phyloP scores from a whole-genome alignment of 1,140 invertebrate species.

The Neoseiulus cucumeris region DNA sequence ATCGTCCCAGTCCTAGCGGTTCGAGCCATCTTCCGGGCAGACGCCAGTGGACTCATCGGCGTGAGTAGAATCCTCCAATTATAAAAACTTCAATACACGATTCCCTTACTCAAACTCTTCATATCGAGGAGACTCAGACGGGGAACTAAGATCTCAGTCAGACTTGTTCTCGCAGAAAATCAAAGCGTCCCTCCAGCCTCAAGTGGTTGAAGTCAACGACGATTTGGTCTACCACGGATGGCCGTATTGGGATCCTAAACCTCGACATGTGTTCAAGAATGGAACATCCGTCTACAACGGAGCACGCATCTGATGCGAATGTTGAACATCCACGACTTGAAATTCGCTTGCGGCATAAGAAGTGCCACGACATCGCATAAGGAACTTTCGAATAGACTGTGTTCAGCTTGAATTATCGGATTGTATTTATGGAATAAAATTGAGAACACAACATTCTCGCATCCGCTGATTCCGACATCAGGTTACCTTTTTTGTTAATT shows the following conservation, averaged over 20 bases:
- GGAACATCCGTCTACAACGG: slow-evolving; percentile 2
- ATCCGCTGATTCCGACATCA: no score
- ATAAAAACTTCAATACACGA: neutral
- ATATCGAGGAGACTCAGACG: no score
- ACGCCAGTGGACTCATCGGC: neutral
- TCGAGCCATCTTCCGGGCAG: slow-evolving; percentile 10
- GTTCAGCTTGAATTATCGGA: no score
- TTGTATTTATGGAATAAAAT: no score
- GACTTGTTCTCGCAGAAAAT: no score
- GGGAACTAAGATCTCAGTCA: no score
- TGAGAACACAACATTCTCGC: no score
- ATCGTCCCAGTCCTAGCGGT: slow-evolving; percentile 16
- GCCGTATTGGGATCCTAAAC: slow-evolving; percentile 3
- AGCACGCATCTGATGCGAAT: neutral
- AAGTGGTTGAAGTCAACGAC: slow-evolving; percentile 1
- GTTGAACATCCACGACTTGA: no score
- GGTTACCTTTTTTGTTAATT: no score
- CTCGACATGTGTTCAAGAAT: slow-evolving; percentile 6
- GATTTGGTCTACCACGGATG: slow-evolving; percentile 1
- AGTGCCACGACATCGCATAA: no score
- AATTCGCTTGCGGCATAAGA: no score
- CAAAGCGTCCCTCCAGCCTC: neutral
- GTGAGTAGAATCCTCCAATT: neutral
- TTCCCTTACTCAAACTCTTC: neutral
- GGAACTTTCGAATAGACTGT: no score